Evolutionary conservation across 1,140 invertebrate species (phyloP), one percentile per base, ranked within the genome.

Genomic region (Heliothis subflexa): DNA sequence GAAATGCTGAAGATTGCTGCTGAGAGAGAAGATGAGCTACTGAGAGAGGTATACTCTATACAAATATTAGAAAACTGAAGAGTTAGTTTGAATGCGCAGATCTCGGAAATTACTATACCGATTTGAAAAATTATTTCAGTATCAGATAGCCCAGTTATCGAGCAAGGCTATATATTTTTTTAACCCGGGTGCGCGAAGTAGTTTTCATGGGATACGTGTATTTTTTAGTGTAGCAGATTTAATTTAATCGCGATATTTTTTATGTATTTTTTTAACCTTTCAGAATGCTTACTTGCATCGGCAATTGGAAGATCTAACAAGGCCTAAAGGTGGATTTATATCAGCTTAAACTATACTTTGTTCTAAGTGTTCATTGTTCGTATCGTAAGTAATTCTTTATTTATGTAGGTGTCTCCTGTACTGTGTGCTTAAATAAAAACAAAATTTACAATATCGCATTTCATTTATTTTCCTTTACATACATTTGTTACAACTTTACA

Each of bases 1-100:
- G 92, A 94, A 81, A 93, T 94, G 93, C 84, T 94, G 0, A 93
- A 90, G 61, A 91, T 94, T 14, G 92, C 93, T 0, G 92, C 92
- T 2, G 93, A 94, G 75, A 90, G 92, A 78, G 92, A 94, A 79
- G 93, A 94, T 14, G 85, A 92, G 54, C 68, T 94, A 13, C 68
- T 93, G 2, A 87, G 86, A 84, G 90, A 94, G 88, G 93, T 94
- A 72, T 70, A 5, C 5, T 9, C 33, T 40, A 40, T 40, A 40
- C 33, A 40, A 40, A 40, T 40, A 5, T 40, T 5, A 40, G 9
- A 0, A 40, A 9, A 1, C 9, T 7, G 21, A 25, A 1, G n/a
- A n/a, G 1, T 33, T 33, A 33, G 33, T 40, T 40, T 40, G 5
- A 40, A 40, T 40, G 33, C 33, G 33, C 9, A 0, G 7, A 9